Conservation (phyloP, 2,888 invertebrate genomes). For the Baccha elongata region DNA sequence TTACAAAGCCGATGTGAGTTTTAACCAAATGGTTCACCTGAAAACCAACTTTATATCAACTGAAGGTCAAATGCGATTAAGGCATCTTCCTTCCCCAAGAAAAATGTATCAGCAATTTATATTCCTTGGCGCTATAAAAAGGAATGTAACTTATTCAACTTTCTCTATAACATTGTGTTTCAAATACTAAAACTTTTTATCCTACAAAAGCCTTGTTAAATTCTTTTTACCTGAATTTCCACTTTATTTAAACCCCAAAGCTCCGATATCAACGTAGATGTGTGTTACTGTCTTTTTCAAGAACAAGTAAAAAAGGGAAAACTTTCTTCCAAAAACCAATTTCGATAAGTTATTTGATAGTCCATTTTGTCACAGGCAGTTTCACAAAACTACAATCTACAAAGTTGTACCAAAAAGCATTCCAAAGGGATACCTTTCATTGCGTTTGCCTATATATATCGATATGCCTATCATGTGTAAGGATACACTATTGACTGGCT, state of each 20-base stretch:
- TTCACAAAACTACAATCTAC: conserved; percentile 61
- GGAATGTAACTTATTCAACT: background rate
- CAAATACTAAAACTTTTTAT: conserved; percentile 9
- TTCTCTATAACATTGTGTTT: background rate
- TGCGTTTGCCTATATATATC: conserved; percentile 4
- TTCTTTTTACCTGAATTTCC: conserved; percentile 37
- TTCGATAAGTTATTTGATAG: conserved; percentile 60
- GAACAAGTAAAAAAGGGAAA: conserved; percentile 7
- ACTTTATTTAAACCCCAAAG: conserved; percentile 35
- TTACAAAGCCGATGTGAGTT: too few relatives aligned
- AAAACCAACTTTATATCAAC: too few relatives aligned
- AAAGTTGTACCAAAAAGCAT: conserved; percentile 38
- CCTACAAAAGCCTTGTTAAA: conserved; percentile 25
- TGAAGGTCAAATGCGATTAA: too few relatives aligned
- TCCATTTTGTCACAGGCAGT: conserved; percentile 54
- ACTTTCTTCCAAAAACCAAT: conserved; percentile 43
- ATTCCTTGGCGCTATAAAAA: background rate
- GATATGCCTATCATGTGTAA: background rate
- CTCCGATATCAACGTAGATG: conserved; percentile 20
- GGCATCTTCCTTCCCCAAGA: background rate
- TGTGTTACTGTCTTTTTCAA: background rate
- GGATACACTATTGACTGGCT: conserved; percentile 2
- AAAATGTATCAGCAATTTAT: background rate
- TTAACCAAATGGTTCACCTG: too few relatives aligned
- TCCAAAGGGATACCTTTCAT: conserved; percentile 28